phyloP scores from a whole-genome alignment of 2,113 vertebrate species.

The Haemorhous mexicanus region DNA sequence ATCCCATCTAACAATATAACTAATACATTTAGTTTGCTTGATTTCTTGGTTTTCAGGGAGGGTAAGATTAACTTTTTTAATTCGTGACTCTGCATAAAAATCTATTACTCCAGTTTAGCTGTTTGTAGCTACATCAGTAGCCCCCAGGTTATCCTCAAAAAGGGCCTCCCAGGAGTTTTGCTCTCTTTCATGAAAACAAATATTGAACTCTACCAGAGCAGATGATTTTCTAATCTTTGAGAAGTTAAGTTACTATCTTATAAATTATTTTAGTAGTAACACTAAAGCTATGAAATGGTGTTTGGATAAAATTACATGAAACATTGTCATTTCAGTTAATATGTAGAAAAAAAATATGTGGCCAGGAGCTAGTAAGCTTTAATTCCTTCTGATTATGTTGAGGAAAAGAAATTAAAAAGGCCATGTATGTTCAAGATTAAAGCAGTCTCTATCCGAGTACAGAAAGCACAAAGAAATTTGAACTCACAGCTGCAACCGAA shows the following conservation, averaged over 20 bases:
- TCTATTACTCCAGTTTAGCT: background rate
- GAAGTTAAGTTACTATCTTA: background rate
- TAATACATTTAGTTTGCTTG: background rate
- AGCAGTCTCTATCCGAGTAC: background rate
- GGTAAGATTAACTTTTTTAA: background rate
- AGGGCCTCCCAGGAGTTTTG: background rate
- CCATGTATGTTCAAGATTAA: background rate
- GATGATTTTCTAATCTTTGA: background rate
- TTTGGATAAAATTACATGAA: background rate
- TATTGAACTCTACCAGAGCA: background rate
- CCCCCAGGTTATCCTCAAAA: background rate
- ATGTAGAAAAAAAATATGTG: background rate
- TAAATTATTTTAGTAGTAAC: background rate
- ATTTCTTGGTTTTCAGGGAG: background rate
- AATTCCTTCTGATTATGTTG: slow-evolving; percentile 1
- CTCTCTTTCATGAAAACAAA: background rate
- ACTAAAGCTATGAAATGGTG: background rate
- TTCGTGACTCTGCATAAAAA: background rate
- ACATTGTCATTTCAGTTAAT: background rate
- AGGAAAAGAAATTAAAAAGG: slow-evolving; percentile 22
- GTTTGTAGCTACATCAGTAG: background rate
- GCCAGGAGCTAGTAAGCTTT: background rate
- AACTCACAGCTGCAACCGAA: slow-evolving; percentile 47
- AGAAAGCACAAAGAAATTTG: slow-evolving; percentile 53
- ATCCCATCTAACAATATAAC: background rate